Conservation (phyloP, 1,140 invertebrate species). For the Papilio polyxenes region DNA sequence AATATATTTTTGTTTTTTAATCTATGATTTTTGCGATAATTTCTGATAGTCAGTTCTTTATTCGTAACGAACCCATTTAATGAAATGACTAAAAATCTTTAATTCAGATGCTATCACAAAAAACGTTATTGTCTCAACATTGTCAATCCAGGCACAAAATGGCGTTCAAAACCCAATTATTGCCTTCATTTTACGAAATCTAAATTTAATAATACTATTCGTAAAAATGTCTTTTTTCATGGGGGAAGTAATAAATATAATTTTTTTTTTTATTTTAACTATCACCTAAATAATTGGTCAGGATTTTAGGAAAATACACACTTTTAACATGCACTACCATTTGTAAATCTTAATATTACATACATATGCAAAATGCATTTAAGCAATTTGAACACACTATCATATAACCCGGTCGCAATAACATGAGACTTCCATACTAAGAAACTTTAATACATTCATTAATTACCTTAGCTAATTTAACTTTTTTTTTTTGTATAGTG, state of each 20-base stretch:
- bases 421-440: not conserved
- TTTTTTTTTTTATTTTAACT: slow-evolving; percentile 71
- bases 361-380: slow-evolving; percentile 35
- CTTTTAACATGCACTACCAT: slow-evolving; percentile 61
- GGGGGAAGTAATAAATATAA: slow-evolving; percentile 79
- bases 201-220: slow-evolving; percentile 80
- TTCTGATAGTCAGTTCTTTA: slow-evolving; percentile 44
- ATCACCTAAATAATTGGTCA: slow-evolving; percentile 76
- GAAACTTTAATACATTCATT: not conserved
- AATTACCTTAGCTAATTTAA: not conserved
- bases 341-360: slow-evolving; percentile 29
- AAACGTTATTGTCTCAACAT: slow-evolving; percentile 68
- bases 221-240: slow-evolving; percentile 79
- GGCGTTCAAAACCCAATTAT: slow-evolving; percentile 75
- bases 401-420: not conserved
- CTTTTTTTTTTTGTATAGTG: not conserved
- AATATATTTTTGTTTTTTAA: slow-evolving; percentile 53
- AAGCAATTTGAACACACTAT: slow-evolving; percentile 30
- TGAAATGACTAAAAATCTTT: slow-evolving; percentile 41
- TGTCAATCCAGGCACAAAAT: slow-evolving; percentile 72
- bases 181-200: slow-evolving; percentile 74
- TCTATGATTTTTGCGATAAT: slow-evolving; percentile 53
- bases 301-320: slow-evolving; percentile 75
- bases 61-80: slow-evolving; percentile 22
- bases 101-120: slow-evolving; percentile 60